Evolutionary conservation across 2,113 vertebrate genomes (phyloP).

Genomic region (Setophaga coronata): DNA sequence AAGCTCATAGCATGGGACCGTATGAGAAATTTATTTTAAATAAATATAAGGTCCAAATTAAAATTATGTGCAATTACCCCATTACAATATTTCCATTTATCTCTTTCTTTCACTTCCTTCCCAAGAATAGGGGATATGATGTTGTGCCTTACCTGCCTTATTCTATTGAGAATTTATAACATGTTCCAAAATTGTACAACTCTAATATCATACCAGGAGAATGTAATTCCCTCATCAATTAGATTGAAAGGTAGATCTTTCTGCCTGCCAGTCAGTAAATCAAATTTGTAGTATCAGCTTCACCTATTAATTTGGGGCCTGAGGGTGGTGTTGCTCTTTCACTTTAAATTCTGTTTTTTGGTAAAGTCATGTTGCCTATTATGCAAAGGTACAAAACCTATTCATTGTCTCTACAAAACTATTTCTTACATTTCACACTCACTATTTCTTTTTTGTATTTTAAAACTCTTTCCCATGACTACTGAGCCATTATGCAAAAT

Average conservation of each 20-base stretch:
- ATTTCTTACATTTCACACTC: neutral
- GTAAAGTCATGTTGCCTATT: neutral
- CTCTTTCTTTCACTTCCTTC: neutral
- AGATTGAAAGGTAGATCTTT: neutral
- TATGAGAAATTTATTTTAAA: neutral
- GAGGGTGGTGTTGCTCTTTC: neutral
- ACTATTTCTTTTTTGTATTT: neutral
- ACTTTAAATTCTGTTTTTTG: neutral
- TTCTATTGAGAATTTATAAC: neutral
- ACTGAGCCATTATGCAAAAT: neutral
- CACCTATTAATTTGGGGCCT: neutral
- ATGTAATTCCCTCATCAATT: neutral
- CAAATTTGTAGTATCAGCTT: neutral
- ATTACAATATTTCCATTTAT: neutral
- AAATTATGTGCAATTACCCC: neutral
- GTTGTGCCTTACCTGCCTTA: neutral
- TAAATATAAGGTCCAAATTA: neutral
- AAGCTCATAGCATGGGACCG: neutral
- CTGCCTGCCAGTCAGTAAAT: neutral
- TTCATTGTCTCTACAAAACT: neutral
- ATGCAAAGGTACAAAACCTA: accelerated
- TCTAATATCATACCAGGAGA: neutral
- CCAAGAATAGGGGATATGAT: neutral
- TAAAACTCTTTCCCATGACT: neutral
- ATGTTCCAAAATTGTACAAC: neutral